A percentile compares a stretch with the other conserved stretches of the same genome.
These are phyloP conservation scores for Momotus momota DNA, from an alignment of 2,797 vertebrate genomes.

Conservation along the genomic window DNA sequence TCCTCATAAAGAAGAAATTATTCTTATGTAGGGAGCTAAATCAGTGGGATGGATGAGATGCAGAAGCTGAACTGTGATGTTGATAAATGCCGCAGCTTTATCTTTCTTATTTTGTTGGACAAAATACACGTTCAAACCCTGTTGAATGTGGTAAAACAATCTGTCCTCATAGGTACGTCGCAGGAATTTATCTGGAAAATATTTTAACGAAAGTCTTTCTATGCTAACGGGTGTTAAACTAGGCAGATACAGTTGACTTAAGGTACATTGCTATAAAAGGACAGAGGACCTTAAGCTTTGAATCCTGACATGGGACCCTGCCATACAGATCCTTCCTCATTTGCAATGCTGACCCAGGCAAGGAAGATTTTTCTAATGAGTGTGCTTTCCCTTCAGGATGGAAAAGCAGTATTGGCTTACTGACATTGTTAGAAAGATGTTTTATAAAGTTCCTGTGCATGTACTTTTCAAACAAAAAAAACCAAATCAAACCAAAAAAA, in stretches of 20 bases:
- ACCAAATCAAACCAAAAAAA: too few species aligned
- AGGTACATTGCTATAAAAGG: neutral
- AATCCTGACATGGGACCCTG: neutral
- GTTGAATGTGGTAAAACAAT: neutral
- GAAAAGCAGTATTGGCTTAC: neutral
- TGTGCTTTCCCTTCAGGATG: neutral
- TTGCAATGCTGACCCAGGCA: neutral
- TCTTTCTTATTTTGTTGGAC: neutral
- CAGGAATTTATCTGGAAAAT: neutral
- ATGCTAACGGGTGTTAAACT: neutral
- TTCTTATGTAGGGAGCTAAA: neutral
- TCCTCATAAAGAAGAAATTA: neutral
- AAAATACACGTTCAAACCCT: neutral
- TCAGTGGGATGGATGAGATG: neutral
- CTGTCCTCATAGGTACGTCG: neutral
- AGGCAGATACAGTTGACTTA: neutral
- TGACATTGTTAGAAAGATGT: neutral
- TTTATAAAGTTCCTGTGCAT: neutral
- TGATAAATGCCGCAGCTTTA: neutral
- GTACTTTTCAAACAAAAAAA: neutral
- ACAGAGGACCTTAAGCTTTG: neutral
- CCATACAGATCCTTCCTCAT: neutral
- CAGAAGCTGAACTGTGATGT: neutral
- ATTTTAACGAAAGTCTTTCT: neutral
- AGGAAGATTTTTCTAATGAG: neutral